phyloP scores from a whole-genome alignment of 1,140 invertebrate genomes.

The Acromyrmex charruanus region DNA sequence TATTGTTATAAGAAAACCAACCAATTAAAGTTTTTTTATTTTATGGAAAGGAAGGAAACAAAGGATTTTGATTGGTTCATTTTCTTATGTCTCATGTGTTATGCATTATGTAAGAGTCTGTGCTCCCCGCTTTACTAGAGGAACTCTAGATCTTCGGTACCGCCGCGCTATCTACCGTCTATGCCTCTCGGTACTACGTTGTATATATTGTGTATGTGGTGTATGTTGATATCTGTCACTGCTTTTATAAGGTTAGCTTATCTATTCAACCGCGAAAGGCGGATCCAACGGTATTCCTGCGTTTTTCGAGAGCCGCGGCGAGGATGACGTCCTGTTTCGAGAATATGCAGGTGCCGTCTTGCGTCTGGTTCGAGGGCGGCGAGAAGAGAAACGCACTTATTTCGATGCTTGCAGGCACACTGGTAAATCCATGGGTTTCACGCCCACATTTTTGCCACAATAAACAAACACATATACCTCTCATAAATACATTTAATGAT shows the following conservation, averaged over 20 bases:
- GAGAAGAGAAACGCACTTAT: slow-evolving; percentile 93
- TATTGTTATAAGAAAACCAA: no score
- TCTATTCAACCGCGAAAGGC: background rate
- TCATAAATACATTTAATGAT: background rate
- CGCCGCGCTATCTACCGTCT: background rate
- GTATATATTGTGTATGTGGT: slow-evolving; percentile 2
- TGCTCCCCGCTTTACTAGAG: no score
- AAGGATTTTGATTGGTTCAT: no score
- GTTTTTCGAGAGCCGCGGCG: background rate
- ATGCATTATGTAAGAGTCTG: no score
- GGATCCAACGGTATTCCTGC: background rate
- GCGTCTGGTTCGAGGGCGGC: slow-evolving; percentile 89
- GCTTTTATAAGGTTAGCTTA: slow-evolving; percentile 64
- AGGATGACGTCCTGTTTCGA: slow-evolving; percentile 85
- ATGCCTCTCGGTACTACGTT: background rate
- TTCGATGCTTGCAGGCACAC: slow-evolving; percentile 93
- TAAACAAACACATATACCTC: background rate
- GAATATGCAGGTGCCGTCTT: slow-evolving; percentile 87
- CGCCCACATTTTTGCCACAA: background rate
- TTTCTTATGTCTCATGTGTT: no score
- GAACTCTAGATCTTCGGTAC: no score
- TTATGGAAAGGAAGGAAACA: no score
- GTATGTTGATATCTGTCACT: slow-evolving; percentile 47
- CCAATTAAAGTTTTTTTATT: no score
- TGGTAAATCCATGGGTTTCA: slow-evolving; percentile 88